These are phyloP conservation scores for Tringa solitaria DNA, from an alignment of 2,113 vertebrate genomes.

Conservation along the genomic window DNA sequence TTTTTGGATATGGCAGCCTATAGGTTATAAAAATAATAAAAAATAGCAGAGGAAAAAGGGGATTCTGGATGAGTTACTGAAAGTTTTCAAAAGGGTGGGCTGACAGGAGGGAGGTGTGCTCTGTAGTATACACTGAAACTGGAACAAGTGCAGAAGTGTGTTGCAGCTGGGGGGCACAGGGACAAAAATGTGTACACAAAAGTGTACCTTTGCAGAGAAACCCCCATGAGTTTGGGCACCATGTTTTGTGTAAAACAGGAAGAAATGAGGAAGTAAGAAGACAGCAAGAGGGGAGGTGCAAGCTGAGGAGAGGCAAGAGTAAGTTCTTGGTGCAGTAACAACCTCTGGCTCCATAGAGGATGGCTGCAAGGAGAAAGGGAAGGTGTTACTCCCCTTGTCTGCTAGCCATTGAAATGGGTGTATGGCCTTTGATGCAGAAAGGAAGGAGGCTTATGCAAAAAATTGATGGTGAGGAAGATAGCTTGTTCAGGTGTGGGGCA, in stretches of 20 bases:
- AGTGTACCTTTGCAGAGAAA: background rate
- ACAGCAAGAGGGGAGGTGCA: background rate
- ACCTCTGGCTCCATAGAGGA: fast-evolving
- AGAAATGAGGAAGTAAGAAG: background rate
- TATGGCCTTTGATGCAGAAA: background rate
- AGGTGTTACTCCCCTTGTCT: fast-evolving
- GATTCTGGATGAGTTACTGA: background rate
- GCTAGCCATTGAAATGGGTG: background rate
- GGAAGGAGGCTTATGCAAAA: background rate
- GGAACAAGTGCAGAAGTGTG: background rate
- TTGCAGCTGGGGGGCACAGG: background rate
- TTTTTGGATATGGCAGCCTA: background rate
- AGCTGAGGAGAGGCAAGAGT: background rate
- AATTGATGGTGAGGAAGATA: background rate
- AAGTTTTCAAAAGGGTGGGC: background rate
- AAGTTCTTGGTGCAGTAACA: background rate
- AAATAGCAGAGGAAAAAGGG: background rate
- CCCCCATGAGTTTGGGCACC: background rate
- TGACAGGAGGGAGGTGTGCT: background rate
- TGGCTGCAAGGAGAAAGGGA: background rate
- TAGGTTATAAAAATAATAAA: background rate
- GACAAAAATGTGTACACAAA: background rate
- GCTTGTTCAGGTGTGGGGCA: background rate
- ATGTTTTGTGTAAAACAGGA: background rate
- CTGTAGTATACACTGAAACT: background rate